Evolutionary conservation across 2,797 vertebrate species (phyloP).

Genomic region (Galaxias olidus): DNA sequence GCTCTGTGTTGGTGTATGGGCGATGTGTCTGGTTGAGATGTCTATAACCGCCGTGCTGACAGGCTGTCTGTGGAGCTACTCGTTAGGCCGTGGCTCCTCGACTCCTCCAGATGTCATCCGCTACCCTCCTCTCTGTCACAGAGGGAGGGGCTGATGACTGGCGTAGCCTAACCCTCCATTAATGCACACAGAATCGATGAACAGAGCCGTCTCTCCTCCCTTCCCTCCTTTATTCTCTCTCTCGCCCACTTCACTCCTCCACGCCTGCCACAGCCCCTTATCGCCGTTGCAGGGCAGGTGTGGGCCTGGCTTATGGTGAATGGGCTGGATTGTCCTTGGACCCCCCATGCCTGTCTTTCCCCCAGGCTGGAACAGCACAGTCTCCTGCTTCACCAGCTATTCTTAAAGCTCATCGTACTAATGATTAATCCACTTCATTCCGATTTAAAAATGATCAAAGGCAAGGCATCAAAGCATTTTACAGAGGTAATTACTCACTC

Average conservation of each 20-base stretch:
- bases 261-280: slow-evolving; percentile 46
- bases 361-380: slow-evolving; percentile 28
- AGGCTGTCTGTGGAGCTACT: slow-evolving; percentile 44
- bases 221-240: slow-evolving; percentile 27
- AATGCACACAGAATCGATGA: background rate
- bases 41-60: slow-evolving; percentile 48
- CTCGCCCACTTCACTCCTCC: slow-evolving; percentile 1
- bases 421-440: slow-evolving; percentile 62
- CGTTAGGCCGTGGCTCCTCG: slow-evolving; percentile 50
- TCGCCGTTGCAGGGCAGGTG: slow-evolving; percentile 61
- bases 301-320: slow-evolving; percentile 59
- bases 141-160: background rate
- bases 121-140: slow-evolving; percentile 36
- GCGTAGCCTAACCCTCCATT: slow-evolving; percentile 1
- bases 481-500: slow-evolving; percentile 68
- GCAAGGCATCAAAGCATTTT: slow-evolving; percentile 63
- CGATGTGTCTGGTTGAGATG: slow-evolving; percentile 45
- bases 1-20: slow-evolving; percentile 40
- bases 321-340: slow-evolving; percentile 72
- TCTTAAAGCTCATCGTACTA: slow-evolving; percentile 49
- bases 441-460: slow-evolving; percentile 66
- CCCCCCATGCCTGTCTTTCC: slow-evolving; percentile 60
- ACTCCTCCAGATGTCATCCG: slow-evolving; percentile 39
- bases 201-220: background rate
- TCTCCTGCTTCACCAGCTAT: slow-evolving; percentile 50